These are phyloP conservation scores for Motacilla tschutschensis DNA, from an alignment of 2,113 vertebrate genomes.

Conservation along the genomic window DNA sequence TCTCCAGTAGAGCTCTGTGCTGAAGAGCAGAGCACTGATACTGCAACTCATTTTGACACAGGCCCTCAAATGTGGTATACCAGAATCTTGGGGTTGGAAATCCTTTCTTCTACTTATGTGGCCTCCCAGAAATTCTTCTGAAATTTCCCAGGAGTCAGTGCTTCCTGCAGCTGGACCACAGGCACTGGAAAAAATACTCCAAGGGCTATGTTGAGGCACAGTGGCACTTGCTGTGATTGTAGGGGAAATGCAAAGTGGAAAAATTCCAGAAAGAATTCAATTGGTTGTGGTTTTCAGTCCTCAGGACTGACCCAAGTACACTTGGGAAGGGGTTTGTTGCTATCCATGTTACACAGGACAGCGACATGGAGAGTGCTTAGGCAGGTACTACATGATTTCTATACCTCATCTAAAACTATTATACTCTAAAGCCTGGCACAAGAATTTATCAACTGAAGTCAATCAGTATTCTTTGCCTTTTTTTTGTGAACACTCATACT, in stretches of 20 bases:
- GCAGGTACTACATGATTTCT: neutral
- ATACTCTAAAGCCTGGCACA: neutral
- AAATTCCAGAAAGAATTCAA: neutral
- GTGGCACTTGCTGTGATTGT: neutral
- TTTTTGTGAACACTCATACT: constrained; percentile 65
- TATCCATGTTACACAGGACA: neutral
- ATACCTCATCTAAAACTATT: neutral
- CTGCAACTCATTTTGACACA: neutral
- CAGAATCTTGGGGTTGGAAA: neutral
- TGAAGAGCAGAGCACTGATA: neutral
- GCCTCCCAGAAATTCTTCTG: neutral
- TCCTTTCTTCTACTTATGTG: neutral
- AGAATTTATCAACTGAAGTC: constrained; percentile 57
- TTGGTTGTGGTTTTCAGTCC: neutral
- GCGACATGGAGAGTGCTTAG: neutral
- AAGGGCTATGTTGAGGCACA: neutral
- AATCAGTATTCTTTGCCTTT: constrained; percentile 67
- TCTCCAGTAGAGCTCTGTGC: neutral
- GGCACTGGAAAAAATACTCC: neutral
- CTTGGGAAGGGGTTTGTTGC: neutral
- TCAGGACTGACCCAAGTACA: neutral
- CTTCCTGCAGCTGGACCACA: constrained; percentile 12
- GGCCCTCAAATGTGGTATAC: neutral
- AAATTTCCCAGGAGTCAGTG: neutral
- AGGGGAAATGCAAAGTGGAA: neutral